phyloP scores from a whole-genome alignment of 2,888 invertebrate genomes.

The Agrilus mali region DNA sequence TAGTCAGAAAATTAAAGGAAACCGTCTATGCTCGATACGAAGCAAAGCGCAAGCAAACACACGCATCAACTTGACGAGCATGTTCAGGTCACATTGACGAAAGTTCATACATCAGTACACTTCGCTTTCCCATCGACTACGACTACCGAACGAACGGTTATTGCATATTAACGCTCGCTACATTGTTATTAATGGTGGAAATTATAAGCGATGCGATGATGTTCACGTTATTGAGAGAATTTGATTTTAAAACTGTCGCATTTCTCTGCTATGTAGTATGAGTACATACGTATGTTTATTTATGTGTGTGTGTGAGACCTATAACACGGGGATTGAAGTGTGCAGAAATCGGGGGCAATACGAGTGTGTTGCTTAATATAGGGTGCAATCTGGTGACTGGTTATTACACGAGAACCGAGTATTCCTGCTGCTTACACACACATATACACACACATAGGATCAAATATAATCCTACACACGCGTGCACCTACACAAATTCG shows the following conservation, averaged over 20 bases:
- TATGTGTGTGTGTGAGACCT: not conserved
- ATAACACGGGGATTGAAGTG: no score
- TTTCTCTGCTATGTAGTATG: conserved; percentile 9
- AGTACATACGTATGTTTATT: not conserved
- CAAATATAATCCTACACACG: conserved; percentile 8
- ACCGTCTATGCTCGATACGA: no score
- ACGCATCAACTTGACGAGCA: no score
- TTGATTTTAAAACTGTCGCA: conserved; percentile 38
- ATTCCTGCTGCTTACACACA: conserved; percentile 12
- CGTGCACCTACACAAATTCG: conserved; percentile 7
- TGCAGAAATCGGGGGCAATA: not conserved
- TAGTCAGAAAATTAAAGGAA: no score
- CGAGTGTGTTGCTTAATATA: conserved; percentile 37
- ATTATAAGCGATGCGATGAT: conserved; percentile 35
- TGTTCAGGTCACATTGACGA: not conserved
- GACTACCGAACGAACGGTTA: conserved; percentile 34
- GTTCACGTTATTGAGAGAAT: conserved; percentile 32
- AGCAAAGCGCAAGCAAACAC: no score
- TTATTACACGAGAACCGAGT: conserved; percentile 30
- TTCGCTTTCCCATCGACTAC: conserved; percentile 11
- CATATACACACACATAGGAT: conserved; percentile 12
- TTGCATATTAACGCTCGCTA: conserved; percentile 37
- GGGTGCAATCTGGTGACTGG: conserved; percentile 35
- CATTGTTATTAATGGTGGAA: conserved; percentile 36
- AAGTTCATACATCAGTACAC: conserved; percentile 1